phyloP scores from a whole-genome alignment of 1,140 invertebrate species.

The Octopus sinensis region DNA sequence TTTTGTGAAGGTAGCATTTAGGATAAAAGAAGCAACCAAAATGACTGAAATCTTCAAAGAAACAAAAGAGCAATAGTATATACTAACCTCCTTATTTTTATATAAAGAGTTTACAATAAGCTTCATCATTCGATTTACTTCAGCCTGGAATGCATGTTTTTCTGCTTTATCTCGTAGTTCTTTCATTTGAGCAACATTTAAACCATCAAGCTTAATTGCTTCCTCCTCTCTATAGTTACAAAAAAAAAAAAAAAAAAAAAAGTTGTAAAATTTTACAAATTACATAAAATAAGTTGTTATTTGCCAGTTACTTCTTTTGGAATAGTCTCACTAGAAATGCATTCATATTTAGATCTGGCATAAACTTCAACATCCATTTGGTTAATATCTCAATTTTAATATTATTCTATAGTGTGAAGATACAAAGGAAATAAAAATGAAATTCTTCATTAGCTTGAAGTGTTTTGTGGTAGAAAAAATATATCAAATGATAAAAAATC shows the following conservation, averaged over 20 bases:
- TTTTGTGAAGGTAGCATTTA: not conserved
- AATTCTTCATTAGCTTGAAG: too few relatives aligned
- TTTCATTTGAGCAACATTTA: slow-evolving; percentile 87
- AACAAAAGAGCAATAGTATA: not conserved
- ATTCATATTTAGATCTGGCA: not conserved
- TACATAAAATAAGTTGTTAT: not conserved
- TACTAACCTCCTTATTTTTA: slow-evolving; percentile 86
- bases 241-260: slow-evolving; percentile 16
- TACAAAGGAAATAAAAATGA: too few relatives aligned
- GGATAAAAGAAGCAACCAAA: not conserved
- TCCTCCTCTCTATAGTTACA: slow-evolving; percentile 78
- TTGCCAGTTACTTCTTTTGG: not conserved
- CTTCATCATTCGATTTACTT: slow-evolving; percentile 99
- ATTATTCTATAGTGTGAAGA: not conserved
- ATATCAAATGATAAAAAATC: too few relatives aligned
- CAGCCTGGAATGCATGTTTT: slow-evolving; percentile 88
- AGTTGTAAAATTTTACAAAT: not conserved
- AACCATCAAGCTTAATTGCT: slow-evolving; percentile 91
- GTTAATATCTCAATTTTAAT: not conserved
- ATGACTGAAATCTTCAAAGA: slow-evolving; percentile 3
- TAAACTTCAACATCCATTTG: not conserved
- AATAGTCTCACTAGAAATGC: too few relatives aligned
- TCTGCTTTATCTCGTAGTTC: slow-evolving; percentile 87
- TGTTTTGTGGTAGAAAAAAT: too few relatives aligned
- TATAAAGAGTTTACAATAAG: slow-evolving; percentile 98